Evolutionary conservation across 2,797 vertebrate species (phyloP).

Genomic region (Anabacerthia variegaticeps): DNA sequence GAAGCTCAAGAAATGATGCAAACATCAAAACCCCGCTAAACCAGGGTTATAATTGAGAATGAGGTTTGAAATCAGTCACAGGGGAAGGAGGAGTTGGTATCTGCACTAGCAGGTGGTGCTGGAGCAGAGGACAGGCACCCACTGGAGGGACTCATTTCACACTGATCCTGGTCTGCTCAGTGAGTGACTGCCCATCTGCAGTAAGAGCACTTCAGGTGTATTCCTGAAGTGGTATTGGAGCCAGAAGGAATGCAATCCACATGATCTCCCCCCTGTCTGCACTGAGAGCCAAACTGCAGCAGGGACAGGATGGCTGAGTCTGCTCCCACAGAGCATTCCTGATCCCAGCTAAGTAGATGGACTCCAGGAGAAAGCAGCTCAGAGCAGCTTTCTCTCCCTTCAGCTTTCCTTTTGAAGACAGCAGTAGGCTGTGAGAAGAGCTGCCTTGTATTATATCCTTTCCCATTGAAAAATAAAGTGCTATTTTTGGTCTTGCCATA

Average conservation of each 20-base stretch:
- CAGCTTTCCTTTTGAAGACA: not conserved
- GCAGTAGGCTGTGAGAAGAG: not conserved
- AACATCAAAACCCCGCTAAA: not conserved
- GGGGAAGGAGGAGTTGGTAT: fast-evolving
- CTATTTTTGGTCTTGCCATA: not conserved
- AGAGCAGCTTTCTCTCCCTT: not conserved
- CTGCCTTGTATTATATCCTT: not conserved
- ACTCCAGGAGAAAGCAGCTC: not conserved
- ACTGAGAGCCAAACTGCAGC: not conserved
- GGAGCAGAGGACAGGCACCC: not conserved
- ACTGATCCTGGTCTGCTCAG: not conserved
- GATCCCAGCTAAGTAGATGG: not conserved
- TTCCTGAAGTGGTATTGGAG: not conserved
- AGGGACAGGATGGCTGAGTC: not conserved
- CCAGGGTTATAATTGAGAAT: not conserved
- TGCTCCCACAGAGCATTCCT: not conserved
- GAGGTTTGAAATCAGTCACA: not conserved
- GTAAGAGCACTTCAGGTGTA: fast-evolving
- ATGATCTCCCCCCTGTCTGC: not conserved
- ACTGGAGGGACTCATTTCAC: not conserved
- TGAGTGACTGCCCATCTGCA: not conserved
- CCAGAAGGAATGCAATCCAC: not conserved
- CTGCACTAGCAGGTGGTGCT: not conserved
- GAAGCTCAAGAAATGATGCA: not conserved
- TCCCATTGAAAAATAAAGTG: not conserved